Conservation (phyloP, 2,113 vertebrate genomes). For the Lycocorax pyrrhopterus region DNA sequence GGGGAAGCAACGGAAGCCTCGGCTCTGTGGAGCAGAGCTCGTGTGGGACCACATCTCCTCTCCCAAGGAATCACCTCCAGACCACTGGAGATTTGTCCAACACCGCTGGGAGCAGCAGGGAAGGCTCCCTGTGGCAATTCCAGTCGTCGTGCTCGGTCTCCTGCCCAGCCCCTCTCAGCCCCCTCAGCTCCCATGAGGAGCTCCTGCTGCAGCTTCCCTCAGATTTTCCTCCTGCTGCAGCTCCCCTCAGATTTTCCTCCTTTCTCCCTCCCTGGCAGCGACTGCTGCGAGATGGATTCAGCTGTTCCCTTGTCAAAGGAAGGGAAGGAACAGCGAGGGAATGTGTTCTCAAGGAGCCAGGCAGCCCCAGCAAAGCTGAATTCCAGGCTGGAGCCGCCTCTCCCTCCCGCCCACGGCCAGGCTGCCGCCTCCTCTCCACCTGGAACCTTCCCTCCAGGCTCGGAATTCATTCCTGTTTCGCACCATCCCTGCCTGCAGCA, state of each 20-base stretch:
- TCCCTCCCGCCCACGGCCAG: neutral
- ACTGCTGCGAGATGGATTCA: neutral
- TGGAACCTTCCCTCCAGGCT: neutral
- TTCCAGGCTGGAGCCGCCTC: neutral
- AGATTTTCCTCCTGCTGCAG: neutral
- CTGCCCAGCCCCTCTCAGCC: neutral
- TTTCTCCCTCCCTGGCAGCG: neutral
- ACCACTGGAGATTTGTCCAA: neutral
- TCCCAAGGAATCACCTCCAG: neutral
- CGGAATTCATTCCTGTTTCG: neutral
- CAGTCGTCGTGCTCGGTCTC: neutral
- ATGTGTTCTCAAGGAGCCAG: neutral
- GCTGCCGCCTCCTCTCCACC: neutral
- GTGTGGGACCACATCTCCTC: neutral
- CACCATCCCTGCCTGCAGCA: neutral
- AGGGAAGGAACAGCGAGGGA: neutral
- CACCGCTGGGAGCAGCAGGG: neutral
- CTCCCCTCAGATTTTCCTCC: neutral
- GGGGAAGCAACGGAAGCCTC: neutral
- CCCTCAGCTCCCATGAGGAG: neutral
- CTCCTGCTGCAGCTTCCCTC: neutral
- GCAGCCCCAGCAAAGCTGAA: neutral
- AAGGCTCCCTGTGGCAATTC: neutral
- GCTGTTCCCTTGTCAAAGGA: neutral
- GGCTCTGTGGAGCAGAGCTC: neutral